A percentile compares a stretch with the other conserved stretches of the same genome.
Conservation (phyloP, 2,113 vertebrate genomes). For the Myotis davidii region DNA sequence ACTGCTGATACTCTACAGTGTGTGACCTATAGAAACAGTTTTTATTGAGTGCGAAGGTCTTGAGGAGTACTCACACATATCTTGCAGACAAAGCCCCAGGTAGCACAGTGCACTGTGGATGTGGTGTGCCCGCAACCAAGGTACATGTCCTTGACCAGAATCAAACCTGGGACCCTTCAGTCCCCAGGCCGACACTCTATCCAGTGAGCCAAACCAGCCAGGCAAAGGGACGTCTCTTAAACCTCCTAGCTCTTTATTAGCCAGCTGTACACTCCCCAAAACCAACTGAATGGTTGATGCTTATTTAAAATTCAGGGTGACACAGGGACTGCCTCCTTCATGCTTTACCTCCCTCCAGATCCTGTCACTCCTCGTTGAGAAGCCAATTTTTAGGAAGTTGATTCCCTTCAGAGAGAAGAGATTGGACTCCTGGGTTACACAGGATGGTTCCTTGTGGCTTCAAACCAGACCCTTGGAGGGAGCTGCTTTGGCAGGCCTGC, state of each 20-base stretch:
- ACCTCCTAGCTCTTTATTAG: not conserved
- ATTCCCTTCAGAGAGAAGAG: not conserved
- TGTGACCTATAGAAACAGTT: not conserved
- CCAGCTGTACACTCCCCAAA: not conserved
- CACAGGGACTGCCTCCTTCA: not conserved
- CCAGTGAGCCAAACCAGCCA: too few relatives aligned
- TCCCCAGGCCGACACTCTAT: too few relatives aligned
- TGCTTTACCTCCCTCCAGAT: not conserved
- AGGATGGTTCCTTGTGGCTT: not conserved
- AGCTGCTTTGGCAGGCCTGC: not conserved
- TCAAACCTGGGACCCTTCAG: too few relatives aligned
- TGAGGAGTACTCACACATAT: not conserved
- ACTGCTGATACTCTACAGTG: not conserved
- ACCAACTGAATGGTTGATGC: not conserved
- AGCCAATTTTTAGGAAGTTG: not conserved
- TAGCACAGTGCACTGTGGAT: not conserved
- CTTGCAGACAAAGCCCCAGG: not conserved
- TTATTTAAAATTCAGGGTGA: not conserved
- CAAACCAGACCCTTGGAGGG: not conserved
- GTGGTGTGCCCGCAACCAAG: too few relatives aligned
- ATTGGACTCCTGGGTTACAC: not conserved
- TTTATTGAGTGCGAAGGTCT: not conserved
- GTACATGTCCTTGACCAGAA: too few relatives aligned
- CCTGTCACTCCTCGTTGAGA: not conserved
- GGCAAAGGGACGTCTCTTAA: not conserved